phyloP scores from a whole-genome alignment of 2,888 invertebrate genomes.

The Cephonodes hylas region DNA sequence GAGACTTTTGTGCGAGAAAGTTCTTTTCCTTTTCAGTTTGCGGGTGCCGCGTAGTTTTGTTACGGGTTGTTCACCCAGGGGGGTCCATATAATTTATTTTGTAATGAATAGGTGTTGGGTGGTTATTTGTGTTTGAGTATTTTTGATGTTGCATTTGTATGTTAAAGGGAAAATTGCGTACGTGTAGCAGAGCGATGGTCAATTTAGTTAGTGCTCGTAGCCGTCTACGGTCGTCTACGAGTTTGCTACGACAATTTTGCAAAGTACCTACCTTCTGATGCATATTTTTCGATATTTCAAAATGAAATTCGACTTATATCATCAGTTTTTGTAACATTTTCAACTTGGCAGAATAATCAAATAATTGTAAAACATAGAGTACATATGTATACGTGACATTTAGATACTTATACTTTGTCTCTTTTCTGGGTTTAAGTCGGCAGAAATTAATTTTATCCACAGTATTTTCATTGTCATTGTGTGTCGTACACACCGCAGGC shows the following conservation, averaged over 20 bases:
- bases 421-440: too few relatives aligned
- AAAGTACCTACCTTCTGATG: background rate
- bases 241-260: conserved; percentile 8
- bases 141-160: background rate
- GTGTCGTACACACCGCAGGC: too few relatives aligned
- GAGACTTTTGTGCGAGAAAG: conserved; percentile 65
- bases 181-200: background rate
- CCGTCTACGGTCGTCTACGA: conserved; percentile 28
- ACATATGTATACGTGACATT: too few relatives aligned
- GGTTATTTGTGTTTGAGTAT: background rate
- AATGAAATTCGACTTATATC: too few relatives aligned
- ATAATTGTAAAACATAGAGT: too few relatives aligned
- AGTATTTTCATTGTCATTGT: too few relatives aligned
- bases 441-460: too few relatives aligned
- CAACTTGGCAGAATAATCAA: too few relatives aligned
- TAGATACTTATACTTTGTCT: too few relatives aligned
- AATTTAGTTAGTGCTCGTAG: background rate
- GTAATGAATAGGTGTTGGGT: conserved; percentile 22
- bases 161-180: background rate
- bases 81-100: conserved; percentile 19
- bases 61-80: conserved; percentile 38
- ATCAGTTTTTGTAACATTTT: too few relatives aligned
- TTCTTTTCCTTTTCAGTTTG: conserved; percentile 54
- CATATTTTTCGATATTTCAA: background rate
- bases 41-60: conserved; percentile 47